phyloP scores from a whole-genome alignment of 1,140 invertebrate genomes.

The Brachionus rotundiformis region DNA sequence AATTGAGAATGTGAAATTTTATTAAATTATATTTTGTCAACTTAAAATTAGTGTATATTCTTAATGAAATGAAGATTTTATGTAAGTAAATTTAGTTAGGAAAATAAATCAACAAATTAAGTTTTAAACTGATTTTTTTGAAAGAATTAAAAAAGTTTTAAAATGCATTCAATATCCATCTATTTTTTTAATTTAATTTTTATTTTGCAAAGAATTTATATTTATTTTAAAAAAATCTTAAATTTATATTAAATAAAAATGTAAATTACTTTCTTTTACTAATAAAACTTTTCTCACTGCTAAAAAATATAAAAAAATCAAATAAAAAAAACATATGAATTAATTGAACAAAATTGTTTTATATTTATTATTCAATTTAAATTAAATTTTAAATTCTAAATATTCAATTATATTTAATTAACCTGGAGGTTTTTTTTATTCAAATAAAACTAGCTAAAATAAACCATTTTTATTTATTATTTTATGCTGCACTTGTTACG shows the following conservation, averaged over 20 bases:
- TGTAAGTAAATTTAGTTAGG: conserved; percentile 52
- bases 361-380: too few species aligned
- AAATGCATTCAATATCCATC: neutral
- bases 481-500: too few species aligned
- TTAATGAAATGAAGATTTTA: conserved; percentile 22
- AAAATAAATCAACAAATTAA: conserved; percentile 13
- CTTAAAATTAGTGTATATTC: neutral
- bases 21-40: neutral
- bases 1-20: neutral
- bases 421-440: too few species aligned
- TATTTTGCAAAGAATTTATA: conserved; percentile 1
- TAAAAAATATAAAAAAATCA: too few species aligned
- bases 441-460: too few species aligned
- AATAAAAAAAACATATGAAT: too few species aligned
- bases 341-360: too few species aligned
- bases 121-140: conserved; percentile 25
- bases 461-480: too few species aligned
- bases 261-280: neutral
- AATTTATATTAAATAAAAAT: conserved; percentile 7
- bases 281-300: too few species aligned
- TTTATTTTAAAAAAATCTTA: neutral
- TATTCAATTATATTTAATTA: too few species aligned
- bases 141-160: neutral
- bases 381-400: too few species aligned
- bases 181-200: neutral